phyloP scores from a whole-genome alignment of 2,113 vertebrate genomes.

The Albula goreensis region DNA sequence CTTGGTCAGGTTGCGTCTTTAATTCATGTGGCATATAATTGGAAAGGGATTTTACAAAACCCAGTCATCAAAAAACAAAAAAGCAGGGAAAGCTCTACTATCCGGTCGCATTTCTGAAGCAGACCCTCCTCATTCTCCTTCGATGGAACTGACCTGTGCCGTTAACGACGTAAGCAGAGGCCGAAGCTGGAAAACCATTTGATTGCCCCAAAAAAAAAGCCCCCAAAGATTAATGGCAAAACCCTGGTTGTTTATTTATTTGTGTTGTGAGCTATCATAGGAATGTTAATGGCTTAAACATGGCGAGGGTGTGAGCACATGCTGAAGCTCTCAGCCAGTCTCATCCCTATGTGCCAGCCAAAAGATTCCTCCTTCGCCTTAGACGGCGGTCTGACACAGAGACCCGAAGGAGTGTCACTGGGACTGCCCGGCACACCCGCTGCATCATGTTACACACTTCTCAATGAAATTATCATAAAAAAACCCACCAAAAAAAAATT shows the following conservation, averaged over 20 bases:
- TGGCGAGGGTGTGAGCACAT: not conserved
- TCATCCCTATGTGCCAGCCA: not conserved
- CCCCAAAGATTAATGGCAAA: slow-evolving; percentile 10
- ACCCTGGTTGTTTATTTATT: slow-evolving; percentile 27
- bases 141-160: slow-evolving; percentile 4
- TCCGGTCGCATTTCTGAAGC: not conserved
- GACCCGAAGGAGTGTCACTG: not conserved
- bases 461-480: not conserved
- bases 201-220: not conserved
- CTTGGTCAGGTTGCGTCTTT: not conserved
- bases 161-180: slow-evolving; percentile 31
- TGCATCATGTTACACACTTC: not conserved
- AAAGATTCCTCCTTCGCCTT: not conserved
- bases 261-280: slow-evolving; percentile 11
- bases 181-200: not conserved
- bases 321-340: not conserved
- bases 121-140: not conserved
- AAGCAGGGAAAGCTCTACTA: slow-evolving; percentile 9
- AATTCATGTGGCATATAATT: not conserved
- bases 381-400: not conserved
- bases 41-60: not conserved
- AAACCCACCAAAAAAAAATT: not conserved
- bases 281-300: slow-evolving; percentile 32
- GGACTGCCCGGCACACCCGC: not conserved
- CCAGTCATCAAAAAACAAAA: not conserved